A percentile compares a stretch with the other conserved stretches of the same genome.
phyloP scores from a whole-genome alignment of 2,113 vertebrate genomes.

The Semnopithecus entellus region DNA sequence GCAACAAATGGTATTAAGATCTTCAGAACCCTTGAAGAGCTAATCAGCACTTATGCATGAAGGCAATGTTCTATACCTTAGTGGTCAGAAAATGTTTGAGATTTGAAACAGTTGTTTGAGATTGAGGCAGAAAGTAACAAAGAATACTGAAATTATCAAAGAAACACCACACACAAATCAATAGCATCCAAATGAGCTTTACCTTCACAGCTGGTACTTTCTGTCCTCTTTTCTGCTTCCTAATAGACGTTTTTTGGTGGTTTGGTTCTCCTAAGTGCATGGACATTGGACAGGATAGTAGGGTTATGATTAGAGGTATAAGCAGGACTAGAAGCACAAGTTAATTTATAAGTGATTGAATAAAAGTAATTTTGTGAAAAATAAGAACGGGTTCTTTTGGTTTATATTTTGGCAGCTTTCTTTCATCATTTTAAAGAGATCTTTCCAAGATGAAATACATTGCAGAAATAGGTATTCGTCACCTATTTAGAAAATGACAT shows the following conservation, averaged over 20 bases:
- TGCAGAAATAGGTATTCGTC: not conserved
- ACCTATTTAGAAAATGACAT: not conserved
- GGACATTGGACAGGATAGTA: not conserved
- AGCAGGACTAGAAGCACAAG: not conserved
- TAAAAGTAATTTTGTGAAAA: not conserved
- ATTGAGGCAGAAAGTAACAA: not conserved
- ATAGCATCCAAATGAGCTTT: not conserved
- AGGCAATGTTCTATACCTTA: not conserved
- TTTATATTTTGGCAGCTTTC: not conserved
- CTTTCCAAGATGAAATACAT: not conserved
- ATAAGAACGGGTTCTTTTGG: not conserved
- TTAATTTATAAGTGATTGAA: not conserved
- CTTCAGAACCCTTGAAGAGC: not conserved
- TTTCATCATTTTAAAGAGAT: not conserved
- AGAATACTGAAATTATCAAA: not conserved
- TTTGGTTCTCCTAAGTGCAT: not conserved
- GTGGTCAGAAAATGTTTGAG: not conserved
- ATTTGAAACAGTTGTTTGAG: not conserved
- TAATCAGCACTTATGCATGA: not conserved
- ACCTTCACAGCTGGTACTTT: fast-evolving
- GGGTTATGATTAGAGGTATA: not conserved
- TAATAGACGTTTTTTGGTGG: fast-evolving
- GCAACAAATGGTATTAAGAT: not conserved
- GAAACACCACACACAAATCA: not conserved
- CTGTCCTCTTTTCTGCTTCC: not conserved